A percentile compares a stretch with the other conserved stretches of the same genome.
Evolutionary conservation across 2,113 vertebrate genomes (phyloP).

Genomic region (Rostratula benghalensis): DNA sequence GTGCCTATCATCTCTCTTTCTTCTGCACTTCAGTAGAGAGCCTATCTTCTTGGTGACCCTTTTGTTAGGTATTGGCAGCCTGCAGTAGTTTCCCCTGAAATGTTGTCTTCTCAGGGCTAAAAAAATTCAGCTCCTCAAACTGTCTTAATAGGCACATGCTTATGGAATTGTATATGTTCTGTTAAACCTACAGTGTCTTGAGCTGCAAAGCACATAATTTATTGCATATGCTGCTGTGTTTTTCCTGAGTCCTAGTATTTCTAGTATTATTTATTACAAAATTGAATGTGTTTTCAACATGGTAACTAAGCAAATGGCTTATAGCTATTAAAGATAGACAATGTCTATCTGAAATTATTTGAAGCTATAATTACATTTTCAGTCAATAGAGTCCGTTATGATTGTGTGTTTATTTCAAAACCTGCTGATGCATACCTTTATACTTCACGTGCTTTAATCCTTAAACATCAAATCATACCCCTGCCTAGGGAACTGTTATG

Average conservation of each 20-base stretch:
- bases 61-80: not conserved
- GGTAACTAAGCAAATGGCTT: not conserved
- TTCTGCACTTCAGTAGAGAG: not conserved
- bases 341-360: not conserved
- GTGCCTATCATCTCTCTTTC: not conserved
- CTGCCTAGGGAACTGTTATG: not conserved
- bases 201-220: not conserved
- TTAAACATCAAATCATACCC: not conserved
- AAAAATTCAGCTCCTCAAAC: accelerated
- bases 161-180: not conserved
- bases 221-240: not conserved
- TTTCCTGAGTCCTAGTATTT: not conserved
- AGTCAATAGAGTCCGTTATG: not conserved
- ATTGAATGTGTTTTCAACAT: not conserved
- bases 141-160: not conserved
- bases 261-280: not conserved
- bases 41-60: not conserved
- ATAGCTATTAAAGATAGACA: not conserved
- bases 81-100: not conserved
- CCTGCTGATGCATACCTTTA: not conserved
- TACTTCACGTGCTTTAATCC: not conserved
- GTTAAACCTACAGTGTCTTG: not conserved
- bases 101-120: not conserved
- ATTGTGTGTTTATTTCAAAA: not conserved
- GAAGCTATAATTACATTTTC: not conserved